phyloP scores from a whole-genome alignment of 2,113 vertebrate genomes.

The Antechinus flavipes region DNA sequence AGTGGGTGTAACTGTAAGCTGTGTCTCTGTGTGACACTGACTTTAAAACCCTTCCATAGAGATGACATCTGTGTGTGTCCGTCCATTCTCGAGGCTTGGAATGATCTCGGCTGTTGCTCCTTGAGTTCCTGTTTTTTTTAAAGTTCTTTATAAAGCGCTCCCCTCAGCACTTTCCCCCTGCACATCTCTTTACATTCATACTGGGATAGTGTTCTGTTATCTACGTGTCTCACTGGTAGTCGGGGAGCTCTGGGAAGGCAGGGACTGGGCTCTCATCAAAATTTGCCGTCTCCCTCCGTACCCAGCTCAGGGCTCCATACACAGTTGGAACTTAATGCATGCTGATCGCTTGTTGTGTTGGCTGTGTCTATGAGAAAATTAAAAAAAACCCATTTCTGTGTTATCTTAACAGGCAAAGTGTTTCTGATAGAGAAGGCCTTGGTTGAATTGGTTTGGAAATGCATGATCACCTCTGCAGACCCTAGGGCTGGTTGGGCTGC shows the following conservation, averaged over 20 bases:
- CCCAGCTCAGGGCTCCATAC: not conserved
- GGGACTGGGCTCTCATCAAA: not conserved
- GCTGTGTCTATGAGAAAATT: not conserved
- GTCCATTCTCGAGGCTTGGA: not conserved
- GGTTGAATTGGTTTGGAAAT: not conserved
- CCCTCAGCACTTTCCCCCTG: not conserved
- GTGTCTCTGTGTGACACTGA: too few relatives aligned
- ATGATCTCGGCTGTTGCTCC: not conserved
- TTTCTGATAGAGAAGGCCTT: not conserved
- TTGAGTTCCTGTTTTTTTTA: not conserved
- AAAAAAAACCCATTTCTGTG: not conserved
- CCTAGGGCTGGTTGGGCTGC: not conserved
- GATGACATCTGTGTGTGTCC: not conserved
- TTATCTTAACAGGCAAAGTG: not conserved
- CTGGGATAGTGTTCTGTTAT: not conserved
- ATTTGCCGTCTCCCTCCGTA: not conserved
- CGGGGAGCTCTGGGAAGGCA: not conserved
- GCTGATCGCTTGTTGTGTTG: not conserved
- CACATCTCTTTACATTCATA: not conserved
- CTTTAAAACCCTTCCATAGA: not conserved
- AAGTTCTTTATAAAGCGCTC: not conserved
- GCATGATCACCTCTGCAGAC: not conserved
- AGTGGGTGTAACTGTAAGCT: too few relatives aligned
- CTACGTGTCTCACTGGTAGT: not conserved
- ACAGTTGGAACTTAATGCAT: not conserved